Conservation (phyloP, 2,113 vertebrate species). For the Erythrolamprus reginae region DNA sequence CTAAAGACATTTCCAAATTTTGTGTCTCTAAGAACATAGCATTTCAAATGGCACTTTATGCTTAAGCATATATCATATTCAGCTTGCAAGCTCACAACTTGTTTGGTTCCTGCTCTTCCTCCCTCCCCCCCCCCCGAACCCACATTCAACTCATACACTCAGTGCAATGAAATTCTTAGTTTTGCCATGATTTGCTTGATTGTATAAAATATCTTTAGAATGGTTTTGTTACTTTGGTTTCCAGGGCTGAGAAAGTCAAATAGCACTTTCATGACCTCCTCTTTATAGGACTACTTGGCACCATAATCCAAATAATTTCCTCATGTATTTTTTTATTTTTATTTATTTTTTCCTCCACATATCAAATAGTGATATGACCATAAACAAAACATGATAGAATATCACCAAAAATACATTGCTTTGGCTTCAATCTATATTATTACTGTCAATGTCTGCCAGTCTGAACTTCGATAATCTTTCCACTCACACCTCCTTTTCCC, state of each 20-base stretch:
- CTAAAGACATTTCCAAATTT: slow-evolving; percentile 23
- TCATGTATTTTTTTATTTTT: no score
- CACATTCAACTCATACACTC: neutral
- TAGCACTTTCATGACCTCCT: neutral
- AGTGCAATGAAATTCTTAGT: neutral
- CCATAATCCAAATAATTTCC: neutral
- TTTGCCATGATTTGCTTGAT: neutral
- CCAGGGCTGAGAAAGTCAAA: neutral
- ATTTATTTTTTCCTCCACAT: no score
- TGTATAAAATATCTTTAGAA: neutral
- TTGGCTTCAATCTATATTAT: no score
- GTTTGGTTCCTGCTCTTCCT: neutral
- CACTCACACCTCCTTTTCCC: no score
- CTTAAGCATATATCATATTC: neutral
- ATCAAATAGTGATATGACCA: no score
- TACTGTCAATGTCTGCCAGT: no score
- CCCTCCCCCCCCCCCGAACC: neutral
- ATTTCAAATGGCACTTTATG: slow-evolving; percentile 20
- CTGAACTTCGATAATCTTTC: no score
- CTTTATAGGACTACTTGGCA: neutral
- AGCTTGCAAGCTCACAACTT: neutral
- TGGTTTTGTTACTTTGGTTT: neutral
- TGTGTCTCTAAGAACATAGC: neutral
- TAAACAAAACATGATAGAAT: no score
- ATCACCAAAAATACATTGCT: no score